phyloP scores from a whole-genome alignment of 2,888 invertebrate genomes.

The Crematogaster levior region DNA sequence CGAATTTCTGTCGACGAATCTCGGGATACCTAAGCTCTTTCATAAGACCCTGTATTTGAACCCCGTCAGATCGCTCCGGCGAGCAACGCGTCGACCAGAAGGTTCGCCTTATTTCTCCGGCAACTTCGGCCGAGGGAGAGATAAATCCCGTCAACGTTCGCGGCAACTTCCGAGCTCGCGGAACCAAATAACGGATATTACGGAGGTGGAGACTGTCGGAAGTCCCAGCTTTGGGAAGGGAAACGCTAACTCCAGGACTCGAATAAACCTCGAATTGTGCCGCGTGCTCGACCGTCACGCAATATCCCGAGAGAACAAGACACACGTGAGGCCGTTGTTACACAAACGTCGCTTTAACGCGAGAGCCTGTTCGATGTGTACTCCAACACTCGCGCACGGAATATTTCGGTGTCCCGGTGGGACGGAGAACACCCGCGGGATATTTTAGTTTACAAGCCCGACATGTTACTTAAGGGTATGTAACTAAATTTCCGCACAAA shows the following conservation, averaged over 20 bases:
- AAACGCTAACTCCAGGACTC: constrained; percentile 26
- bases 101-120: constrained; percentile 42
- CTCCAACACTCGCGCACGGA: not conserved
- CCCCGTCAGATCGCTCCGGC: constrained; percentile 40
- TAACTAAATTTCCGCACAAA: constrained; percentile 25
- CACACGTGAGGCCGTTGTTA: constrained; percentile 28
- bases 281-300: constrained; percentile 40
- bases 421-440: constrained; percentile 14
- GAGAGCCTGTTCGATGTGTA: constrained; percentile 15
- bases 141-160: constrained; percentile 54
- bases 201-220: not conserved
- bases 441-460: constrained; percentile 38
- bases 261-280: constrained; percentile 48
- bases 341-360: constrained; percentile 33
- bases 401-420: not conserved
- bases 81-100: constrained; percentile 45
- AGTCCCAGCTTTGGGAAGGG: not conserved
- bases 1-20: constrained; percentile 38
- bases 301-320: constrained; percentile 44
- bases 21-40: constrained; percentile 42
- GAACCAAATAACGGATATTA: constrained; percentile 53
- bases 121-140: constrained; percentile 39
- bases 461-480: constrained; percentile 26
- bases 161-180: constrained; percentile 44
- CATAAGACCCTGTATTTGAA: constrained; percentile 47